These are phyloP conservation scores for Lasius fuliginosus DNA, from an alignment of 2,888 invertebrate genomes.

Conservation along the genomic window DNA sequence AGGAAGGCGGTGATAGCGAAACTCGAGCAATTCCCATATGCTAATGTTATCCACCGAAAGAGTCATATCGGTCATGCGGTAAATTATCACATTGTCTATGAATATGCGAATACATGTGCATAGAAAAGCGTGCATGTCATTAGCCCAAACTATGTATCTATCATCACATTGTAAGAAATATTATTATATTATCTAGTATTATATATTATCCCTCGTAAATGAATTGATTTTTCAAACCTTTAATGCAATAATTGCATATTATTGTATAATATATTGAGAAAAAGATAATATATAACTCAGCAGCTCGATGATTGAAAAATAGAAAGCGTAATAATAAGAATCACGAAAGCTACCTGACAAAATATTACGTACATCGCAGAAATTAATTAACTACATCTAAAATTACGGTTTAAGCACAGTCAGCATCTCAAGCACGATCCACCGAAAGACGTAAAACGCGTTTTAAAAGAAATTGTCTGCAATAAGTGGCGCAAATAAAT, in stretches of 20 bases:
- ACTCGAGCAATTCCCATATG: constrained; percentile 77
- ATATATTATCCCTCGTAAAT: constrained; percentile 10
- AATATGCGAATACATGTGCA: background rate
- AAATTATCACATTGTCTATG: constrained; percentile 76
- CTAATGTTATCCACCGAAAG: constrained; percentile 77
- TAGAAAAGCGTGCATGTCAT: background rate
- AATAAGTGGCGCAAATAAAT: background rate
- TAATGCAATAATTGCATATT: background rate
- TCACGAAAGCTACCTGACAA: background rate
- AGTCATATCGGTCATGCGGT: constrained; percentile 74
- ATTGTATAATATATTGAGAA: background rate
- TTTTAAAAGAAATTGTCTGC: background rate
- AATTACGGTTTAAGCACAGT: background rate
- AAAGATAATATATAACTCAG: background rate
- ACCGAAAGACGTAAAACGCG: background rate
- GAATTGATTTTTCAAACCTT: constrained; percentile 23
- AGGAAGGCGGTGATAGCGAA: constrained; percentile 66
- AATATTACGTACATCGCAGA: background rate
- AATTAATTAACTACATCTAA: background rate
- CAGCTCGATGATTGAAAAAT: background rate
- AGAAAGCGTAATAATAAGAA: background rate
- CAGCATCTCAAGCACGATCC: background rate
- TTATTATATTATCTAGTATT: background rate
- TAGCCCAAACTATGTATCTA: background rate
- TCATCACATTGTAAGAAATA: background rate